Percentiles rank a stretch among this genome's conserved stretches.
phyloP scores from a whole-genome alignment of 64 coral and sea anemone species.

The Platygyra sinensis region DNA sequence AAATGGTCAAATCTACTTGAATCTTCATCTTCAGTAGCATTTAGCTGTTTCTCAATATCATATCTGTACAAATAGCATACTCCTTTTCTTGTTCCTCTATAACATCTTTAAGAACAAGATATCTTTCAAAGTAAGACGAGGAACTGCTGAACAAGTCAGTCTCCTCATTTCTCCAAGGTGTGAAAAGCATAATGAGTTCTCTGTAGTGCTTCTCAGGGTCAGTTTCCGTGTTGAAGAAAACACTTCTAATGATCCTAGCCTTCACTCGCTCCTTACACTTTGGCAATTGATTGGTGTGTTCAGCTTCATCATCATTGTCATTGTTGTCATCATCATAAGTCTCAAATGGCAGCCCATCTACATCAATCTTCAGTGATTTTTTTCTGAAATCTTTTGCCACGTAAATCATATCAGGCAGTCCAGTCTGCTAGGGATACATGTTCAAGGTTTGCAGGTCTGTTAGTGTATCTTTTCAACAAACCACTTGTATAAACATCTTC shows the following conservation, averaged over 20 bases:
- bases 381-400: background rate
- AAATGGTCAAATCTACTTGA: slow-evolving; percentile 16
- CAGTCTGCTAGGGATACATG: slow-evolving; percentile 20
- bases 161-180: slow-evolving; percentile 46
- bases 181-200: slow-evolving; percentile 37
- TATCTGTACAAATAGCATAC: slow-evolving; percentile 19
- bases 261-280: background rate
- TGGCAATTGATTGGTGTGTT: background rate
- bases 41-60: background rate
- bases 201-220: slow-evolving; percentile 48
- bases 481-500: slow-evolving; percentile 33
- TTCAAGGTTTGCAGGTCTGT: slow-evolving; percentile 8
- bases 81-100: slow-evolving; percentile 27
- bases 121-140: slow-evolving; percentile 23
- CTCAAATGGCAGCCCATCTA: background rate
- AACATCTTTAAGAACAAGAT: background rate
- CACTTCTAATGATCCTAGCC: background rate
- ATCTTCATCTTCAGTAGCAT: slow-evolving; percentile 1
- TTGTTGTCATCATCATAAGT: slow-evolving; percentile 11
- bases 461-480: slow-evolving; percentile 34
- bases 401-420: slow-evolving; percentile 36
- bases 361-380: background rate
- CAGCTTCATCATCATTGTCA: slow-evolving; percentile 13
- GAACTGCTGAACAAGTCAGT: slow-evolving; percentile 28
- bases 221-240: slow-evolving; percentile 9